Evolutionary conservation across 2,113 vertebrate genomes (phyloP), one percentile per base, ranked within the genome.

Genomic region (Carassius auratus): DNA sequence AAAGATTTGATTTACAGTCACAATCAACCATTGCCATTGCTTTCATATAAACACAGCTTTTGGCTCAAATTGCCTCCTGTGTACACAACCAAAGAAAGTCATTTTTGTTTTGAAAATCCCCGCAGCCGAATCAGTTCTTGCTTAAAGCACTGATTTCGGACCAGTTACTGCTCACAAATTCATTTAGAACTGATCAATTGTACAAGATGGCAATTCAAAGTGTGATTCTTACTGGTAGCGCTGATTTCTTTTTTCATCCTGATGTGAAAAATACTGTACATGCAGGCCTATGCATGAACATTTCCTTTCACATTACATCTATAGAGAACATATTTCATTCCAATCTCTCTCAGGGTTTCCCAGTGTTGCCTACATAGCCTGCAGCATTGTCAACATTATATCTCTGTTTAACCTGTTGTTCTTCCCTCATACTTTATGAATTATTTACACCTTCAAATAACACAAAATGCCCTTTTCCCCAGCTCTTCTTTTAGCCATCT

Each of bases 371-470:
- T 48, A 61, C 38, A 52, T 45, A 52, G 73, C 79, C 59, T 8
- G 42, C 8, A 66, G 85, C 15, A 30, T 64, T 69, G 66, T 87
- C 83, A 59, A 83, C 23, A 76, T 77, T 73, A 85, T 52, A 23
- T 84, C 69, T 86, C 69, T 86, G 68, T 89, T 87, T 86, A 86
- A 87, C 57, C 38, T 48, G 62, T 76, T 69, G 73, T 62, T 87
- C 86, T 68, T 21, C 69, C 48, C 76, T 55, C 84, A 55, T 36
- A 61, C 59, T 69, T 17, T 23, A 83, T 85, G 30, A 81, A 87
- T 84, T 86, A 86, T 89, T 86, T 85, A 89, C 38, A 81, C 26
- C 17, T 30, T 76, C 82, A 80, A 86, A 86, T 76, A 83, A 86
- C 81, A 80, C 42, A 52, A 52, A 69, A 80, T 42, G 48, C 76